Evolutionary conservation across 2,113 vertebrate species (phyloP).

Genomic region (Actenoides lindsayi): DNA sequence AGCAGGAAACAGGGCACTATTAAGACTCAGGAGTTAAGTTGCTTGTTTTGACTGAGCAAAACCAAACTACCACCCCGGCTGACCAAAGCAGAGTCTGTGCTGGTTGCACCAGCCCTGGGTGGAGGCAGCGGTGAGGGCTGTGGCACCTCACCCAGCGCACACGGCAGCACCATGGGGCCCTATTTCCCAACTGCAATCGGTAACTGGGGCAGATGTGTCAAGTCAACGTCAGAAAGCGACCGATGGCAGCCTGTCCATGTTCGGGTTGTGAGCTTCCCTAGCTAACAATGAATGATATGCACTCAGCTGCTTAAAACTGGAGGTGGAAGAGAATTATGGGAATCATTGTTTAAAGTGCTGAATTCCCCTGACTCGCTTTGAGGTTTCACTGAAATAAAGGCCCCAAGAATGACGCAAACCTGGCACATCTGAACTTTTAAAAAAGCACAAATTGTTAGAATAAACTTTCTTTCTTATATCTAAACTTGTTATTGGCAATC

Average conservation of each 20-base stretch:
- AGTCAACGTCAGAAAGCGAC: fast-evolving
- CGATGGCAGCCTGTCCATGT: not conserved
- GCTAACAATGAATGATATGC: not conserved
- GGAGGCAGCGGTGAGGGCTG: not conserved
- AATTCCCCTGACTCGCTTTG: not conserved
- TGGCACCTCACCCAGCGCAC: fast-evolving
- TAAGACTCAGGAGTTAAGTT: not conserved
- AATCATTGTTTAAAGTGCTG: not conserved
- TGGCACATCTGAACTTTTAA: not conserved
- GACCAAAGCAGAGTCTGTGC: not conserved
- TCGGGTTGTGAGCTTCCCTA: not conserved
- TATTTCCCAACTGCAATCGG: fast-evolving
- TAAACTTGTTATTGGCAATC: not conserved
- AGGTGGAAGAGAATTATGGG: not conserved
- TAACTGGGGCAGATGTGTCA: fast-evolving
- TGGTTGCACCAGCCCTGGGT: not conserved
- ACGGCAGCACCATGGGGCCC: too few species aligned
- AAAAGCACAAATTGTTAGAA: not conserved
- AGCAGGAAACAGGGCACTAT: not conserved
- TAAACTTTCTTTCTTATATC: not conserved
- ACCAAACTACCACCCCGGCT: fast-evolving
- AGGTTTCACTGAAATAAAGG: not conserved
- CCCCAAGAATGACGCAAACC: not conserved
- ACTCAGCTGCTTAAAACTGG: not conserved
- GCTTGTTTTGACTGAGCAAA: not conserved